Percentiles rank a stretch among this genome's conserved stretches.
Conservation (phyloP, 2,797 vertebrate species). For the Macroramphosus scolopax region DNA sequence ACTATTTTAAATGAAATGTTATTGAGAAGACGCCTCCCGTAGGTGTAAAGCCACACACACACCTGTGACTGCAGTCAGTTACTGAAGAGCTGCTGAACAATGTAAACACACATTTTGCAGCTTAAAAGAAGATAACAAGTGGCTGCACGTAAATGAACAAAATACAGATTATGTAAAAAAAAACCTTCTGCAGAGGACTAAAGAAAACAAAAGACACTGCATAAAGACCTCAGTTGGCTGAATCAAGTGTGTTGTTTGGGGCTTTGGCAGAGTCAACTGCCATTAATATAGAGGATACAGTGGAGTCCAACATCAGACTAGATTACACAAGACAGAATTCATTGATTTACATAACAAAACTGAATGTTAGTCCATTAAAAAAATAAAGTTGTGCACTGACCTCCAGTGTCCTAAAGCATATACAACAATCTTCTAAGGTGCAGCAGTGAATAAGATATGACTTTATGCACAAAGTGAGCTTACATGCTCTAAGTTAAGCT, state of each 20-base stretch:
- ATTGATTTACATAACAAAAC: slow-evolving; percentile 44
- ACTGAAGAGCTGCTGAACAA: slow-evolving; percentile 23
- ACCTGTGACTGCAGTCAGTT: slow-evolving; percentile 15
- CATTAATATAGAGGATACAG: too few relatives aligned
- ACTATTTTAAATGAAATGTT: too few relatives aligned
- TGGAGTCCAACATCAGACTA: too few relatives aligned
- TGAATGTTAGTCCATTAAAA: slow-evolving; percentile 33
- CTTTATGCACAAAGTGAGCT: slow-evolving; percentile 50
- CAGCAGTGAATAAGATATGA: slow-evolving; percentile 63
- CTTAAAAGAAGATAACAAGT: too few relatives aligned
- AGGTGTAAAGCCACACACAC: slow-evolving; percentile 38
- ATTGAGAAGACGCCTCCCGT: too few relatives aligned
- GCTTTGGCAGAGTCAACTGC: slow-evolving; percentile 33
- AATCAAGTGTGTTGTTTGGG: slow-evolving; percentile 53
- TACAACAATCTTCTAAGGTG: slow-evolving; percentile 63
- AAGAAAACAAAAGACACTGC: slow-evolving; percentile 30
- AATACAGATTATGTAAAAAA: slow-evolving; percentile 14
- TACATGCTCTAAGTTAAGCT: slow-evolving; percentile 47
- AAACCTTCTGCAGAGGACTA: slow-evolving; percentile 18
- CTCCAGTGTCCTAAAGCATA: slow-evolving; percentile 55
- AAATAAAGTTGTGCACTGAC: slow-evolving; percentile 42
- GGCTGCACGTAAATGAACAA: slow-evolving; percentile 28
- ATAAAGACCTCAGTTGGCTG: too few relatives aligned
- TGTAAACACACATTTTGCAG: too few relatives aligned
- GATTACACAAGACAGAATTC: slow-evolving; percentile 31